Evolutionary conservation across 2,113 vertebrate genomes (phyloP).

Genomic region (Hydrochoerus hydrochaeris): DNA sequence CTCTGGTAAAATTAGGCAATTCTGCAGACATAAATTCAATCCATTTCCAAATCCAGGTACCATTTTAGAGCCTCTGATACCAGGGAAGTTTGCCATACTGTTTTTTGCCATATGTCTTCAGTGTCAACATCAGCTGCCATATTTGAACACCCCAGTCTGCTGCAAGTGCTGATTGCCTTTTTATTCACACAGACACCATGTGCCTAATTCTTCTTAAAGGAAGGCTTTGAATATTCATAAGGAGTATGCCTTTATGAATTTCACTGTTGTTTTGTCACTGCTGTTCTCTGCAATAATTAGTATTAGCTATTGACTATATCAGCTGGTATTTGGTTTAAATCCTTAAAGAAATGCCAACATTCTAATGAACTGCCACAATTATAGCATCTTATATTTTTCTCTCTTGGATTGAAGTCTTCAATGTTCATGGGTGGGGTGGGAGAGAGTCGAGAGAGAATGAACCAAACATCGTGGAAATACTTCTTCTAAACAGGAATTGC

Average conservation of each 20-base stretch:
- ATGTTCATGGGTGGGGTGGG: neutral
- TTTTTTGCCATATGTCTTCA: conserved; percentile 10
- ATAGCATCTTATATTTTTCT: neutral
- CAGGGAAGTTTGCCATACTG: neutral
- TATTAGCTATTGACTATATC: conserved; percentile 57
- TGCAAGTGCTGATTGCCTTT: conserved; percentile 41
- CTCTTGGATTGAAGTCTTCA: neutral
- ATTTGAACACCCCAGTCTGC: neutral
- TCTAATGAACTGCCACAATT: neutral
- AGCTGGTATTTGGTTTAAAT: neutral
- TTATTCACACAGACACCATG: conserved; percentile 24
- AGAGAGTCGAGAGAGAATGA: neutral
- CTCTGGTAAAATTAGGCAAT: neutral
- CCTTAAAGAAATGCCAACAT: neutral
- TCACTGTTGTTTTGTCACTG: conserved; percentile 65
- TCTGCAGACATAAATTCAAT: neutral
- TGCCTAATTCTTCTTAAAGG: conserved; percentile 55
- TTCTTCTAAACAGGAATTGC: neutral
- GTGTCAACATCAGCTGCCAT: neutral
- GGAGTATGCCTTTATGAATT: conserved; percentile 49
- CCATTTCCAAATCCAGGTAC: neutral
- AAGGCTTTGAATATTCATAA: conserved; percentile 72
- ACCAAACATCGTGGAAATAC: neutral
- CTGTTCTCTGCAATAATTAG: conserved; percentile 58
- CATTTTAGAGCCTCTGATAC: neutral